Conservation (phyloP, 2,113 vertebrate genomes). For the Oryzias woworae region DNA sequence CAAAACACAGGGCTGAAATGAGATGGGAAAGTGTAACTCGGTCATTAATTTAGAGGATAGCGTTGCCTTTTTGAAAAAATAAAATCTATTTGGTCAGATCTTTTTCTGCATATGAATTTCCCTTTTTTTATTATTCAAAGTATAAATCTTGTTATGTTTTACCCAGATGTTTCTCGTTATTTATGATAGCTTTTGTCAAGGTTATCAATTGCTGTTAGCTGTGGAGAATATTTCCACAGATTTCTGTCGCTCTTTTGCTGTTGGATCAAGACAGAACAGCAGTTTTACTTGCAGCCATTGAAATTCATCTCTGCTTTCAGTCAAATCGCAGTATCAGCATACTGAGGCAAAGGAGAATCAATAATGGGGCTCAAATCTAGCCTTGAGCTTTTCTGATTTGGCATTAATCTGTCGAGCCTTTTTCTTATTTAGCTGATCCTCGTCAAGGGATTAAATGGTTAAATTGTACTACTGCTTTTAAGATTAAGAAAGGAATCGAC, state of each 20-base stretch:
- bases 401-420: conserved; percentile 66
- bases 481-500: conserved; percentile 32
- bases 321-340: conserved; percentile 55
- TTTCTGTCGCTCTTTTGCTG: conserved; percentile 20
- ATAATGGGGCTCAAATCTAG: conserved; percentile 66
- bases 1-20: conserved; percentile 13
- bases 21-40: too few species aligned
- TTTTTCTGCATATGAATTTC: too few species aligned
- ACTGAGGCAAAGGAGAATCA: conserved; percentile 60
- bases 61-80: too few species aligned
- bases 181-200: conserved; percentile 16
- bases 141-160: too few species aligned
- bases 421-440: conserved; percentile 50
- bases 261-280: conserved; percentile 41
- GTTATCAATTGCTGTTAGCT: background rate
- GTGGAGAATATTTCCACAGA: background rate
- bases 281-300: conserved; percentile 58
- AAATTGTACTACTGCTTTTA: conserved; percentile 45
- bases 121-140: too few species aligned
- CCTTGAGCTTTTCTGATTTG: conserved; percentile 64
- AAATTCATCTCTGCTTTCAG: conserved; percentile 63
- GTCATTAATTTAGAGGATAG: too few species aligned
- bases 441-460: conserved; percentile 67
- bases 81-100: too few species aligned
- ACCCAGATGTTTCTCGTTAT: too few species aligned